Evolutionary conservation across 2,797 vertebrate species (phyloP).

Genomic region (Cossypha polioptera): DNA sequence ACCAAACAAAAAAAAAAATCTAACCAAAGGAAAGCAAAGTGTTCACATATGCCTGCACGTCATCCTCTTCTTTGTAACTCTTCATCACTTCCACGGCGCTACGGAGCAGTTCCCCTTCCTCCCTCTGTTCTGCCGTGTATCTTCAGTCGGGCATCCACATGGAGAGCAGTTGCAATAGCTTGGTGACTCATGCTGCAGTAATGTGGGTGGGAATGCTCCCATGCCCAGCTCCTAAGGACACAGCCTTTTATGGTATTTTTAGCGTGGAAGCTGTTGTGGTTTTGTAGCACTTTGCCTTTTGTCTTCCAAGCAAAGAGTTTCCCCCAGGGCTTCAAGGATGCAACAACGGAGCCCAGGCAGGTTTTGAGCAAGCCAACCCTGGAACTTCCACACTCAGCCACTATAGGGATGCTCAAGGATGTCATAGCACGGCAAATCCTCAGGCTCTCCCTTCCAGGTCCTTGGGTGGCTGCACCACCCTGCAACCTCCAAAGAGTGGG

Average conservation of each 20-base stretch:
- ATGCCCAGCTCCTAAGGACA: conserved; percentile 50
- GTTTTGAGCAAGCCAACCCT: neutral
- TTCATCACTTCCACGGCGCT: neutral
- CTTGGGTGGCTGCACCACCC: neutral
- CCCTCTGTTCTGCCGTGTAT: neutral
- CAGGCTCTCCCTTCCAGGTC: neutral
- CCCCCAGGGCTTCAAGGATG: neutral
- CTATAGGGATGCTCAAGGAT: neutral
- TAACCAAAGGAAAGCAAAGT: neutral
- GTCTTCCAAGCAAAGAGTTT: neutral
- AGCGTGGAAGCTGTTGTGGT: conserved; percentile 7
- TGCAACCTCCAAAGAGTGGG: accelerated
- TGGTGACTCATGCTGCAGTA: conserved; percentile 60
- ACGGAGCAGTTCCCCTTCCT: neutral
- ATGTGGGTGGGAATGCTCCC: conserved; percentile 65
- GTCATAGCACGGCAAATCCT: accelerated
- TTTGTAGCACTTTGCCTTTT: neutral
- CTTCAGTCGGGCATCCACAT: conserved; percentile 7
- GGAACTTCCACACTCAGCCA: neutral
- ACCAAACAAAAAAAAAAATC: neutral
- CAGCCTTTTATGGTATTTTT: conserved; percentile 71
- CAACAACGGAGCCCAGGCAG: neutral
- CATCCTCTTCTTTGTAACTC: neutral
- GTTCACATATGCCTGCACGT: neutral
- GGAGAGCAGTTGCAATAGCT: neutral